Evolutionary conservation across 2,797 vertebrate genomes (phyloP), one percentile per base, ranked within the genome.

Genomic region (Peromyscus eremicus): DNA sequence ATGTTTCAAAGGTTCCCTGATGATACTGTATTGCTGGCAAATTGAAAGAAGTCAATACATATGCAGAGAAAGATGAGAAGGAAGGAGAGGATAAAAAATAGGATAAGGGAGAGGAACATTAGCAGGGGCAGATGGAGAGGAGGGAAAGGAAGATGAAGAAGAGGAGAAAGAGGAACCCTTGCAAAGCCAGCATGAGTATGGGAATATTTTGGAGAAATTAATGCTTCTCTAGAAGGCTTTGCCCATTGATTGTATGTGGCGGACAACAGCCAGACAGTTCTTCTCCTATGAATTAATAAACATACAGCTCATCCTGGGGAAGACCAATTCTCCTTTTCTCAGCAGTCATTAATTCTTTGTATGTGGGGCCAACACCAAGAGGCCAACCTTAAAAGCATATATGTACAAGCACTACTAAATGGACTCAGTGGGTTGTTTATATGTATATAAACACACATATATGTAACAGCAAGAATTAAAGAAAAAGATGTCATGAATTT

Each of bases 1-100:
- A 84, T 62, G 43, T 94, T 95, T 97, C 34, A 77, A 81, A 91
- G 55, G 2, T 64, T 94, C 57, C 62, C 34, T 93, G 86, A 80
- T 86, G 81, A 97, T 27, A 76, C 75, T 60, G 57, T 68, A 85
- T 75, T 95, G 4, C 49, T 91, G 32, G 2, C 25, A 81, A 92
- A 89, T 73, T 91, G 21, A 29, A 85, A 46, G 62, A 88, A 94
- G 66, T 75, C 37, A 70, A 71, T 80, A 83, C 27, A n/a, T 11
- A 60, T 70, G 57, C n/a, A 83, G 60, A 80, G 49, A 68, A 86
- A 70, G 14, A 80, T n/a, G 29, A 55, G 6, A 49, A 80, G 27
- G 43, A 76, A 11, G 40, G 25, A 12, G 6, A 57, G 6, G 17
- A 52, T 52, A 49, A 64, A 17, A n/a, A 88, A 0, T 52, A 64